These are phyloP conservation scores for Chaunax sp. DNA, from an alignment of 2,797 vertebrate species.

Conservation along the genomic window DNA sequence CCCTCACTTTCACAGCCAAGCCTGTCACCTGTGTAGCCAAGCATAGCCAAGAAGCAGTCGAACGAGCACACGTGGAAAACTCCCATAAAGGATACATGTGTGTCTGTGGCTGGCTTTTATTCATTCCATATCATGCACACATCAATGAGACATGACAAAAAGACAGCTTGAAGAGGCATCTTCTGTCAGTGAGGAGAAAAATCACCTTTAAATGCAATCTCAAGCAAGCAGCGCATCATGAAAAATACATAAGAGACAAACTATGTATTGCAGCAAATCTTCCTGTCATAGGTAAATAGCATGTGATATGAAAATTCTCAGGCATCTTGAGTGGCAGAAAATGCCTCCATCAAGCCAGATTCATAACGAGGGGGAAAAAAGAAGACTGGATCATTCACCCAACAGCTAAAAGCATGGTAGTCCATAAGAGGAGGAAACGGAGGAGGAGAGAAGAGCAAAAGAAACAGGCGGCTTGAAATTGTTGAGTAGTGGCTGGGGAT, in stretches of 20 bases:
- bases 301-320: constrained; percentile 31
- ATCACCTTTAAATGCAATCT: constrained; percentile 49
- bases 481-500: constrained; percentile 15
- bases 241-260: constrained; percentile 68
- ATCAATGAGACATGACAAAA: constrained; percentile 60
- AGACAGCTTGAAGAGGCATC: constrained; percentile 48
- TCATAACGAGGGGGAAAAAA: constrained; percentile 12
- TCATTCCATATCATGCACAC: constrained; percentile 49
- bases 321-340: constrained; percentile 43
- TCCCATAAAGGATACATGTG: constrained; percentile 9
- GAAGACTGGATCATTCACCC: constrained; percentile 24
- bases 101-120: constrained; percentile 40
- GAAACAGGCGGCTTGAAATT: neutral
- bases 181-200: constrained; percentile 36
- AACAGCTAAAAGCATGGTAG: constrained; percentile 26
- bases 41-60: constrained; percentile 49
- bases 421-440: constrained; percentile 15
- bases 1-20: constrained; percentile 49
- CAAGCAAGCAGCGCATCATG: constrained; percentile 49
- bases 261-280: constrained; percentile 27
- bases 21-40: constrained; percentile 70
- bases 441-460: neutral
- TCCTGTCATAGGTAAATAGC: constrained; percentile 47
- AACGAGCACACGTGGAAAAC: constrained; percentile 19
- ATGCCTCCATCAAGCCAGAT: constrained; percentile 42